Evolutionary conservation across 2,888 invertebrate species (phyloP), one percentile per base, ranked within the genome.

Genomic region (Tridacna gigas): DNA sequence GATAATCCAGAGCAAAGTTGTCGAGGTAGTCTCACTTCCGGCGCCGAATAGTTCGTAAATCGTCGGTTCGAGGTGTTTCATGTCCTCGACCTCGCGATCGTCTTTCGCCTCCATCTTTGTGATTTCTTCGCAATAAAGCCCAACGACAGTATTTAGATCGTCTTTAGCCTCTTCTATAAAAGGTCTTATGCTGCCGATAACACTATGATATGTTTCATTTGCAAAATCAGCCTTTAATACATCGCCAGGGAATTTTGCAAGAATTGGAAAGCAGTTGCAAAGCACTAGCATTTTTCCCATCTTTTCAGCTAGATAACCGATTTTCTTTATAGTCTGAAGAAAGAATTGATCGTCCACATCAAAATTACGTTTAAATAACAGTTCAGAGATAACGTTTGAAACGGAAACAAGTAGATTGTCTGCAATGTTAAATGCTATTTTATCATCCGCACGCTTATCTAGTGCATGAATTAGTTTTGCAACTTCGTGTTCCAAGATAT

Each of bases 341-440:
- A 75, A 75, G 11, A 20, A 12, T 22, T 76, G 26, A 65, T 84
- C 80, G 51, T 76, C 74, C 0, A 81, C 61, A n/a, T 69, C 78
- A 60, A 84, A 84, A 25, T 81, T 74, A 12, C 78, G 69, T 25
- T 76, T 77, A 47, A 66, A 84, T 2, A 84, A 63, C 22, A 84
- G 28, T 18, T 48, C 61, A 11, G 71, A 78, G 4, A 79, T 78
- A 11, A 84, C 78, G 71, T 84, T 84, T 15, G 78, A 65, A 4
- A 80, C 71, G 37, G 77, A 63, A 18, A 65, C 51, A 45, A 45
- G 28, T 0, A 77, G 26, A 20, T 48, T n/a, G 37, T 75, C 51
- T 11, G 15, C 60, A 1, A 60, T 37, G 11, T 67, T 51, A 45
- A 66, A 25, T 13, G 51, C 9, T 22, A 3, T 2, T 22, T 71